phyloP scores from a whole-genome alignment of 1,140 invertebrate genomes.

The Dryas iulia region DNA sequence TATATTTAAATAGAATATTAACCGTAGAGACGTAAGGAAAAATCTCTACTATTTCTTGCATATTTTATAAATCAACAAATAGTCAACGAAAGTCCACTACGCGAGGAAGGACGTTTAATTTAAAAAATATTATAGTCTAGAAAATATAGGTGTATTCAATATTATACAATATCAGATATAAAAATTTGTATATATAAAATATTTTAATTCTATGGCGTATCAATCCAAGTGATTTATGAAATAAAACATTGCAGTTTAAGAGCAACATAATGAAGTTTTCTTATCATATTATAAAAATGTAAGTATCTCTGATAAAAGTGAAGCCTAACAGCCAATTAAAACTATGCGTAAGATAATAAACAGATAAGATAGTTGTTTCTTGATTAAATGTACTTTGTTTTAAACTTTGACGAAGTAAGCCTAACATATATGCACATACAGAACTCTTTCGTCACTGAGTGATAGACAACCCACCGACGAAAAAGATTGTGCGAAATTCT shows the following conservation, averaged over 20 bases:
- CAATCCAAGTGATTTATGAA: background rate
- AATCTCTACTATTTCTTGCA: too few relatives aligned
- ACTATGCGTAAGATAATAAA: constrained; percentile 25
- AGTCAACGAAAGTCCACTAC: too few relatives aligned
- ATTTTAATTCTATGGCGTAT: background rate
- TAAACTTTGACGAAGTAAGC: constrained; percentile 9
- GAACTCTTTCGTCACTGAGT: too few relatives aligned
- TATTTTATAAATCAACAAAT: too few relatives aligned
- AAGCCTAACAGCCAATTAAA: constrained; percentile 19
- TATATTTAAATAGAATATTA: too few relatives aligned
- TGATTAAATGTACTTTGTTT: constrained; percentile 28
- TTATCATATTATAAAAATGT: background rate
- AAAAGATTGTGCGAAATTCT: too few relatives aligned
- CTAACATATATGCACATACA: background rate
- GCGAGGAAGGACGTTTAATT: too few relatives aligned
- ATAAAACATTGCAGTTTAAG: background rate
- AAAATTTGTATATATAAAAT: background rate
- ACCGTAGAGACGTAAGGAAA: too few relatives aligned
- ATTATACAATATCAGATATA: too few relatives aligned
- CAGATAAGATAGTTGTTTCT: constrained; percentile 30
- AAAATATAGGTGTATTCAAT: too few relatives aligned
- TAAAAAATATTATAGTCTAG: too few relatives aligned
- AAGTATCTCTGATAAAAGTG: background rate
- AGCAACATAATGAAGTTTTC: background rate
- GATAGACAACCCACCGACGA: too few relatives aligned